Evolutionary conservation across 1,140 invertebrate species (phyloP).

Genomic region (Wasmannia auropunctata): DNA sequence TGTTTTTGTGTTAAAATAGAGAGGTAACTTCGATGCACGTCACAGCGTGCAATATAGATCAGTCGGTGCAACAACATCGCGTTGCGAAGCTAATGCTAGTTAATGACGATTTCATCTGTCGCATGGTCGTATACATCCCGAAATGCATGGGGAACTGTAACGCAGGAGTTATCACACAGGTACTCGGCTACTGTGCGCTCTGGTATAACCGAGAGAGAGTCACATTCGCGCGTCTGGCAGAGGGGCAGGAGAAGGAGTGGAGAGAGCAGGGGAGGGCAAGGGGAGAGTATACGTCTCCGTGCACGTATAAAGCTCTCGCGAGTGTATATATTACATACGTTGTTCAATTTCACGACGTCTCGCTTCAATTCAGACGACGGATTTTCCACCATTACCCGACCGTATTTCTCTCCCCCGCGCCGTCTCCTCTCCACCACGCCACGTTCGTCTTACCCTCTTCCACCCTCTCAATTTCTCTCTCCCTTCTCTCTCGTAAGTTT

Average conservation of each 20-base stretch:
- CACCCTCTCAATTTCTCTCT: conserved; percentile 41
- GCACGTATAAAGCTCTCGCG: conserved; percentile 61
- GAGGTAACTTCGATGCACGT: not conserved
- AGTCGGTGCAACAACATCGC: too few species aligned
- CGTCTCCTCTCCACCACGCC: not conserved
- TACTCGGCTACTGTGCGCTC: not conserved
- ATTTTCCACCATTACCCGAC: conserved; percentile 81
- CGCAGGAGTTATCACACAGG: conserved; percentile 11
- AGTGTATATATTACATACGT: conserved; percentile 80
- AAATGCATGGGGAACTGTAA: not conserved
- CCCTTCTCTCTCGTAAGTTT: conserved; percentile 55
- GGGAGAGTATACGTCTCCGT: conserved; percentile 36
- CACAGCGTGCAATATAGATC: not conserved
- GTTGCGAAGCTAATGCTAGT: not conserved
- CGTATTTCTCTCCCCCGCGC: conserved; percentile 62
- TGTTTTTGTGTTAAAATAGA: not conserved
- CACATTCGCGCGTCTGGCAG: conserved; percentile 27
- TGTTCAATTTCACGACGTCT: conserved; percentile 84
- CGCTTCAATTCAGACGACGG: conserved; percentile 82
- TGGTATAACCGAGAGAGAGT: conserved; percentile 30
- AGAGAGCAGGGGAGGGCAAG: not conserved
- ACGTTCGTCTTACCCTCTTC: conserved; percentile 29
- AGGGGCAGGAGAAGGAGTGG: not conserved
- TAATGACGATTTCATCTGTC: conserved; percentile 30
- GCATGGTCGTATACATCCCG: not conserved